phyloP scores from a whole-genome alignment of 2,797 vertebrate genomes.

The Argyrosomus regius region DNA sequence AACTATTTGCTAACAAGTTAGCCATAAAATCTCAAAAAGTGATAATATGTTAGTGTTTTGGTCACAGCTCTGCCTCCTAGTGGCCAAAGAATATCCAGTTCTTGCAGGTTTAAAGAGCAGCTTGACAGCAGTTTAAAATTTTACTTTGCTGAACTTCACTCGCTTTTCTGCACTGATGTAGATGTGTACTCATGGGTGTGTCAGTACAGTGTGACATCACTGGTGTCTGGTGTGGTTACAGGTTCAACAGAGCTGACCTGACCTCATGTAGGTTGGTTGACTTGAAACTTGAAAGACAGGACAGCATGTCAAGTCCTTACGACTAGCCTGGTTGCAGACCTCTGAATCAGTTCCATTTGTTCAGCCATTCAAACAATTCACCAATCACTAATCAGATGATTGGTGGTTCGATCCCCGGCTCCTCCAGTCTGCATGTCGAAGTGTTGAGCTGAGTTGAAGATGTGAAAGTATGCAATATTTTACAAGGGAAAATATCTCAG shows the following conservation, averaged over 20 bases:
- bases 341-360: neutral
- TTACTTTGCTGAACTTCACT: neutral
- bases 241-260: neutral
- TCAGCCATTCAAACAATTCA: neutral
- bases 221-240: neutral
- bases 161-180: neutral
- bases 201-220: neutral
- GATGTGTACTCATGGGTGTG: neutral
- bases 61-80: neutral
- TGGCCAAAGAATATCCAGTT: neutral
- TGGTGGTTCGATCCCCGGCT: too few species aligned
- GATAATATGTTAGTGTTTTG: neutral
- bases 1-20: neutral
- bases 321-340: neutral
- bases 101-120: neutral
- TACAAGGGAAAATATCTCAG: neutral
- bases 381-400: too few species aligned
- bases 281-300: neutral
- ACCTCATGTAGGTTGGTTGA: neutral
- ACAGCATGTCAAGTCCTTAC: neutral
- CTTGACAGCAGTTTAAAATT: neutral
- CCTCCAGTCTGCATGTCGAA: too few species aligned
- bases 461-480: neutral
- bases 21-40: neutral
- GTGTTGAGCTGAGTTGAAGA: neutral